Evolutionary conservation across 2,888 invertebrate genomes (phyloP).

Genomic region (Elysia crispata): DNA sequence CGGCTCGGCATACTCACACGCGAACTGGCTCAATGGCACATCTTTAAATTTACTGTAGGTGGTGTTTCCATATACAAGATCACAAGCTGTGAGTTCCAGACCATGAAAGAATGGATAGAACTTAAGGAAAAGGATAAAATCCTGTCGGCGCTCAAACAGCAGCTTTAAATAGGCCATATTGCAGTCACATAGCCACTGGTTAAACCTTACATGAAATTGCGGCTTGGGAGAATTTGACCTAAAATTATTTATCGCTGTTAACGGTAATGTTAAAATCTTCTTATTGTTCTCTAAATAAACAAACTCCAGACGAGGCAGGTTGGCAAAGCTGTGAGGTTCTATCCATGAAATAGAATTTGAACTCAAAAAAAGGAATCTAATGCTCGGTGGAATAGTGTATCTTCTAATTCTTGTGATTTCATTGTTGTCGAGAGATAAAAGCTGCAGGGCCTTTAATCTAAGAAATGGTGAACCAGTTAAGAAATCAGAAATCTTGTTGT

Average conservation of each 20-base stretch:
- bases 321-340: background rate
- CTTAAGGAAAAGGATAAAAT: background rate
- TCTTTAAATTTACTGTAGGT: slow-evolving; percentile 18
- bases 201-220: slow-evolving; percentile 29
- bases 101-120: slow-evolving; percentile 34
- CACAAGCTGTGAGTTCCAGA: slow-evolving; percentile 23
- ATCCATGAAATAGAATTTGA: slow-evolving; percentile 29
- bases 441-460: slow-evolving; percentile 2
- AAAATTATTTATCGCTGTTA: background rate
- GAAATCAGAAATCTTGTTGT: slow-evolving; percentile 37
- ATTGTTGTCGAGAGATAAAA: slow-evolving; percentile 40
- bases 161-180: slow-evolving; percentile 51
- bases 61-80: background rate
- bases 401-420: slow-evolving; percentile 23
- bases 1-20: slow-evolving; percentile 30
- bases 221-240: slow-evolving; percentile 42
- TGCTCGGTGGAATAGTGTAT: slow-evolving; percentile 33
- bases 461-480: slow-evolving; percentile 24
- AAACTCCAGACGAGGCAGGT: slow-evolving; percentile 26
- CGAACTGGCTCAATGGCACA: slow-evolving; percentile 48
- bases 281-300: slow-evolving; percentile 26
- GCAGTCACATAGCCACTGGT: slow-evolving; percentile 48
- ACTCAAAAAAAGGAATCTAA: slow-evolving; percentile 14
- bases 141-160: slow-evolving; percentile 10
- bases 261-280: background rate